Conservation (phyloP, 2,113 vertebrate species). For the Chunga burmeisteri region DNA sequence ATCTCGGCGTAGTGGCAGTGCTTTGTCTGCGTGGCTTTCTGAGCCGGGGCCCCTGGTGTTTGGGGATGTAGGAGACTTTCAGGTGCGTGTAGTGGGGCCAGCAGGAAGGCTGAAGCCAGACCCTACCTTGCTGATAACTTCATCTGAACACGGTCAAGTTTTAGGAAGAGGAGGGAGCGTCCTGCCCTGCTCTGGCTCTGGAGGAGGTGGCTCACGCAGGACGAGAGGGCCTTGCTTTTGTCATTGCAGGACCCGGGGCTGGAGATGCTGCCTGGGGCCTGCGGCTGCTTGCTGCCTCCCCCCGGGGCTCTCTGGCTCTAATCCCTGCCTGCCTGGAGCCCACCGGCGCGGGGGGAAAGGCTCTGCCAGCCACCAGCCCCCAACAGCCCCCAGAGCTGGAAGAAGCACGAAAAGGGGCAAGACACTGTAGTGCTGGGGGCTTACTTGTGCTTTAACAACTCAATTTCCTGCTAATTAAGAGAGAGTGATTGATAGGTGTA, state of each 20-base stretch:
- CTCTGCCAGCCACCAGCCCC: neutral
- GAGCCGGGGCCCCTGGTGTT: rapidly evolving
- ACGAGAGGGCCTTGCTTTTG: too few species aligned
- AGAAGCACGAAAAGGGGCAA: neutral
- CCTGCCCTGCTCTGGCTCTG: neutral
- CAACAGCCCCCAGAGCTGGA: too few species aligned
- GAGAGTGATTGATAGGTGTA: neutral
- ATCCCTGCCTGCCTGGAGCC: neutral
- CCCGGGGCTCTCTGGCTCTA: neutral
- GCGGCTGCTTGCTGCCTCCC: neutral
- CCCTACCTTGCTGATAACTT: neutral
- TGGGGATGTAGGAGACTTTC: neutral
- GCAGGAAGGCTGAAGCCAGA: neutral
- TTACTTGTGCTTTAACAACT: neutral
- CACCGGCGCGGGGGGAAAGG: too few species aligned
- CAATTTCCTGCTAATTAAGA: neutral
- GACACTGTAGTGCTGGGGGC: rapidly evolving
- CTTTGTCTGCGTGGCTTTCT: rapidly evolving
- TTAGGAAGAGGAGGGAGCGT: neutral
- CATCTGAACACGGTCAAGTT: neutral
- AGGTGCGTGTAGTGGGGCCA: rapidly evolving
- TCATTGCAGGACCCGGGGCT: rapidly evolving
- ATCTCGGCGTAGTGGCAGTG: rapidly evolving
- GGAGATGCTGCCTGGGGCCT: neutral
- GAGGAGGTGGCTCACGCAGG: neutral